Evolutionary conservation across 2,797 vertebrate species (phyloP).

Genomic region (Cirrhinus mrigala): DNA sequence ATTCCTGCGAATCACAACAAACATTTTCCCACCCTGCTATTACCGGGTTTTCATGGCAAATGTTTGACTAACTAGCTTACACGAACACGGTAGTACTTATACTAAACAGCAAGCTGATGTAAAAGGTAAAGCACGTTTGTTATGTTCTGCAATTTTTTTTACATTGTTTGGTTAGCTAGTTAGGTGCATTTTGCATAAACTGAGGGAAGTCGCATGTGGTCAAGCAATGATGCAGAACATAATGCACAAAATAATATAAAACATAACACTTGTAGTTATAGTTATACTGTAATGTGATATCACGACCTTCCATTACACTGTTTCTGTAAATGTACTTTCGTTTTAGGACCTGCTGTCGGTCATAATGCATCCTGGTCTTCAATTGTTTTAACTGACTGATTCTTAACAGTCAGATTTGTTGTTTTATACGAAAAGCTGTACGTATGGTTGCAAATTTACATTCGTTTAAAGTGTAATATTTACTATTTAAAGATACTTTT

Average conservation of each 20-base stretch:
- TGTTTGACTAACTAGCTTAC: not conserved
- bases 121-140: not conserved
- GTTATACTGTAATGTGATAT: not conserved
- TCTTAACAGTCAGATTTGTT: not conserved
- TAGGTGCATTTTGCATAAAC: slow-evolving; percentile 9
- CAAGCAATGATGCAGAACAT: not conserved
- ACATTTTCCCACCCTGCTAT: slow-evolving; percentile 6
- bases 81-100: not conserved
- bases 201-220: not conserved
- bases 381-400: not conserved
- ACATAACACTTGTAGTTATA: not conserved
- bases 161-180: not conserved
- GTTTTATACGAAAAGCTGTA: not conserved
- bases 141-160: not conserved
- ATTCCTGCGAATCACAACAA: slow-evolving; percentile 47
- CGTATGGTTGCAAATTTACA: not conserved
- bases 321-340: not conserved
- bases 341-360: not conserved
- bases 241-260: not conserved
- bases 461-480: not conserved
- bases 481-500: not conserved
- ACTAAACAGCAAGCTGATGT: not conserved
- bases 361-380: not conserved
- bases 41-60: not conserved
- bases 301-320: not conserved